Evolutionary conservation across 2,797 vertebrate species (phyloP), one percentile per base, ranked within the genome.

Genomic region (Lagorchestes hirsutus): DNA sequence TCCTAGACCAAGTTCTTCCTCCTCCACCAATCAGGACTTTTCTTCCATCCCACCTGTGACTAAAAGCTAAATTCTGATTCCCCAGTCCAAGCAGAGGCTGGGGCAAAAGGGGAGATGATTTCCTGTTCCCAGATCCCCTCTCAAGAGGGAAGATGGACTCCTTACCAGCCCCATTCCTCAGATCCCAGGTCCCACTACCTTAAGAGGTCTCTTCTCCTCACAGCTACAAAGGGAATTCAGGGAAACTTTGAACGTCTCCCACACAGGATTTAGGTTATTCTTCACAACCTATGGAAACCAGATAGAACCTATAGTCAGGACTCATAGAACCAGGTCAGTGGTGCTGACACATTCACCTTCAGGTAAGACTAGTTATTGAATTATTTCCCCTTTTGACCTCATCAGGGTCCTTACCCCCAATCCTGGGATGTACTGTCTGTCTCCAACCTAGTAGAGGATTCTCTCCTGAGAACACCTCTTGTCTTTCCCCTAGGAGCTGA

Each of bases 211-310:
- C 55, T 99, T 99, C 95, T 99, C 99, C 67, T 99, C 99, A 0
- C 99, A 99, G 98, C 99, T 99, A 99, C 99, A 99, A 97, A 99
- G 98, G 0, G 99, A 99, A 98, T 99, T 99, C 96, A 99, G 99
- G 6, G 99, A 99, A 90, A 99, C 99, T 98, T 99, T 99, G 98
- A 99, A 99, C 12, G 99, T 99, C 96, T 99, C 99, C 99, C 99
- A 99, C 96, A 99, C 98, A 0, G 99, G 99, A 98, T 99, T 99
- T 97, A 99, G 99, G 98, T 99, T 99, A 98, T 99, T 99, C 98
- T 99, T 99, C 98, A 99, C 99, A 97, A 99, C 99, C 99, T 99
- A 98, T 3, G 52, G 90, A 87, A 97, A 56, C 0, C 55, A 62
- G 94, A 59, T 90, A 56, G 5, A 90, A 27, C 40, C 0, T 8